phyloP scores from a whole-genome alignment of 1,140 invertebrate species.

The Zaprionus capensis region DNA sequence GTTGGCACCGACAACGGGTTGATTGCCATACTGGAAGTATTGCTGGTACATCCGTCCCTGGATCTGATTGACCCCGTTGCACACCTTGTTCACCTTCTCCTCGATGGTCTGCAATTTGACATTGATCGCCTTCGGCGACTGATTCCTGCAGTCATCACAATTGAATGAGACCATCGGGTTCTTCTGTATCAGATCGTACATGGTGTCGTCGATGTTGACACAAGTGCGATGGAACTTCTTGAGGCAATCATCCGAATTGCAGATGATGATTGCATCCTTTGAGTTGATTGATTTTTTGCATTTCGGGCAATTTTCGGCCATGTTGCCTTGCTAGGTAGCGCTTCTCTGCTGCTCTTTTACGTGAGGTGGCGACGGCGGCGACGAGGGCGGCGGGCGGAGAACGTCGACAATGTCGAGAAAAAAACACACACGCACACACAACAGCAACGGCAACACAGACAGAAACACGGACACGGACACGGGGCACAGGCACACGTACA shows the following conservation, averaged over 20 bases:
- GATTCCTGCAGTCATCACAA: constrained; percentile 80
- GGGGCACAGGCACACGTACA: constrained; percentile 28
- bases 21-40: constrained; percentile 81
- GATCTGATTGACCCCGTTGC: constrained; percentile 80
- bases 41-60: constrained; percentile 83
- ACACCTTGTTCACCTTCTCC: constrained; percentile 82
- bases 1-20: constrained; percentile 62
- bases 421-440: constrained; percentile 38
- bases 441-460: constrained; percentile 27
- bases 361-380: constrained; percentile 11
- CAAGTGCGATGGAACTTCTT: constrained; percentile 79
- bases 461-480: constrained; percentile 55
- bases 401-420: constrained; percentile 59
- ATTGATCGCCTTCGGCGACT: constrained; percentile 70
- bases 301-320: constrained; percentile 81
- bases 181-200: constrained; percentile 80
- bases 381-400: constrained; percentile 29
- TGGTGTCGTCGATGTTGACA: constrained; percentile 77
- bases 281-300: constrained; percentile 82
- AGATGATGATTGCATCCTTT: constrained; percentile 77
- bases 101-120: constrained; percentile 78
- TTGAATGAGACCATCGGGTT: constrained; percentile 79
- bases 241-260: constrained; percentile 78
- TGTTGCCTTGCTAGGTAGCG: constrained; percentile 35
- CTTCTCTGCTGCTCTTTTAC: not conserved